phyloP scores from a whole-genome alignment of 2,113 vertebrate genomes.

The Macrotus californicus region DNA sequence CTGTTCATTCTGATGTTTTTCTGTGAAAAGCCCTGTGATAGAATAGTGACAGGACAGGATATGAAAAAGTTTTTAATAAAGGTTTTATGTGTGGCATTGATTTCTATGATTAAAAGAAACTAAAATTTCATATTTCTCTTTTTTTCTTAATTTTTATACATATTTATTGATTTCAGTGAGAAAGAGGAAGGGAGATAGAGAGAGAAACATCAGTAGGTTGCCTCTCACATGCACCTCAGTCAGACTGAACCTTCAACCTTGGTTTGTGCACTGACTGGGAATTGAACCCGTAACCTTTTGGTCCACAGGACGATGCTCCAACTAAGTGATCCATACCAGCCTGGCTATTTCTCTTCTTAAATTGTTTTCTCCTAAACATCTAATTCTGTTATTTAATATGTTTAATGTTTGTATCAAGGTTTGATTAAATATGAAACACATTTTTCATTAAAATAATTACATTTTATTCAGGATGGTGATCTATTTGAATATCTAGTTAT shows the following conservation, averaged over 20 bases:
- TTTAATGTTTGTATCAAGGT: not conserved
- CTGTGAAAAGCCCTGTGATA: not conserved
- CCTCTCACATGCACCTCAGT: too few species aligned
- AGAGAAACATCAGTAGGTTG: too few species aligned
- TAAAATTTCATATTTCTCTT: not conserved
- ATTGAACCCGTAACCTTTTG: too few species aligned
- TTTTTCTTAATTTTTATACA: too few species aligned
- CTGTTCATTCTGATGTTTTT: not conserved
- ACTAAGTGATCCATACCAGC: too few species aligned
- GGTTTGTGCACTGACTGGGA: too few species aligned
- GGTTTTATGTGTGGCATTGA: not conserved
- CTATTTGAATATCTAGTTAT: not conserved
- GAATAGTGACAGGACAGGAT: not conserved
- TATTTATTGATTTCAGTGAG: too few species aligned
- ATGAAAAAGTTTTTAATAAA: not conserved
- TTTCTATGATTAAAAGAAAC: not conserved
- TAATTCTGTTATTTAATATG: not conserved
- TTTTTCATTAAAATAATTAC: not conserved
- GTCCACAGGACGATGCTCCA: too few species aligned
- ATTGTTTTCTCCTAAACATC: not conserved
- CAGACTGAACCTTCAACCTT: too few species aligned
- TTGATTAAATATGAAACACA: not conserved
- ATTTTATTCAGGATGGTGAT: not conserved
- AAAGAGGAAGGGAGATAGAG: too few species aligned
- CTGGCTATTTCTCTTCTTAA: not conserved